Conservation (phyloP, 1,140 invertebrate species). For the Nephotettix cincticeps region DNA sequence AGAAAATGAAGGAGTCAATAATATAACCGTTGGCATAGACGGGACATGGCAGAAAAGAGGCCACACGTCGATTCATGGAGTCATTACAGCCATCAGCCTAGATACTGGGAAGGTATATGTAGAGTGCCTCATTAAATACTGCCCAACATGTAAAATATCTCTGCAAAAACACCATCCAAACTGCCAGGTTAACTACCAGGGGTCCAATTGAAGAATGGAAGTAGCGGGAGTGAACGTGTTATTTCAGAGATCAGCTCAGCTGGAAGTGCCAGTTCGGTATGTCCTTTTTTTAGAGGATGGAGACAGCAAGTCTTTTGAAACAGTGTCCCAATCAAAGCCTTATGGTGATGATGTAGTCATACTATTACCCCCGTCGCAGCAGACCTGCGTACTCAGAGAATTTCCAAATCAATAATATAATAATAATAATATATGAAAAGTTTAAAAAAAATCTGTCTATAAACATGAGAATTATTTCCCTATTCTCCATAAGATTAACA, state of each 20-base stretch:
- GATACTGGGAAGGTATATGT: constrained; percentile 29
- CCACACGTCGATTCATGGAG: not conserved
- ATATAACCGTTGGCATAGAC: constrained; percentile 15
- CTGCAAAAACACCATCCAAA: not conserved
- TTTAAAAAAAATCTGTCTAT: too few relatives aligned
- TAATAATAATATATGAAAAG: not conserved
- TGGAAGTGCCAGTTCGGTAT: not conserved
- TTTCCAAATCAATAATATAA: not conserved
- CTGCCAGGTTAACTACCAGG: constrained; percentile 35
- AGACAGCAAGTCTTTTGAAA: not conserved
- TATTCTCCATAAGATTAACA: too few relatives aligned
- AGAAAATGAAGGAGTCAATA: constrained; percentile 10
- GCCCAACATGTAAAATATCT: constrained; percentile 15
- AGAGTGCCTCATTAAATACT: not conserved
- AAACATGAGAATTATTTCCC: too few relatives aligned
- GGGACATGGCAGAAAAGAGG: constrained; percentile 23
- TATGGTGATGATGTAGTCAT: not conserved
- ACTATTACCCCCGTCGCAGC: not conserved
- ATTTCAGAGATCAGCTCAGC: not conserved
- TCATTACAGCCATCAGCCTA: constrained; percentile 15
- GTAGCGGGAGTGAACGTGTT: not conserved
- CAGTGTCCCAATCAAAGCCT: not conserved
- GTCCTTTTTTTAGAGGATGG: not conserved
- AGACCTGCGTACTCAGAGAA: not conserved
- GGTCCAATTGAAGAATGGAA: constrained; percentile 37